These are phyloP conservation scores for Anthoscopus minutus DNA, from an alignment of 2,113 vertebrate genomes.

Conservation along the genomic window DNA sequence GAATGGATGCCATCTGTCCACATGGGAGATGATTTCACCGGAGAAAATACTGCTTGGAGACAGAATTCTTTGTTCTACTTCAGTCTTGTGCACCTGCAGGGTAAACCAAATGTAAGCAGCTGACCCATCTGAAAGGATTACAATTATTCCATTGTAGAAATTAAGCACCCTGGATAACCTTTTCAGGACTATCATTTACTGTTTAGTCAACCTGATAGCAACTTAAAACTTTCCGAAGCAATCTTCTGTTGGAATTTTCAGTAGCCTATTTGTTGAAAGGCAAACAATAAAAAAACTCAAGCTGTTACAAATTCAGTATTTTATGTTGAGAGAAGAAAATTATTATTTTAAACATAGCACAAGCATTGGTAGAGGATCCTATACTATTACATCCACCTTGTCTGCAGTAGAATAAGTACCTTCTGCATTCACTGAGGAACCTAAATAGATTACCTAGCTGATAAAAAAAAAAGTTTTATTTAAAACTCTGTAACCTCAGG, in stretches of 20 bases:
- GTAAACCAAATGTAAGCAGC: background rate
- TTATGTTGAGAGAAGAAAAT: background rate
- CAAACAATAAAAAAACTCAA: background rate
- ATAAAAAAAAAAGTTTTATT: background rate
- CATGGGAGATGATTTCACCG: background rate
- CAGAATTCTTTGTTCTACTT: background rate
- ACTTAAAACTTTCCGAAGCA: background rate
- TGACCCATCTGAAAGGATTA: background rate
- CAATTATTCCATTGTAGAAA: background rate
- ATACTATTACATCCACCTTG: background rate
- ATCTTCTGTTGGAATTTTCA: background rate
- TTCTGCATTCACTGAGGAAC: background rate
- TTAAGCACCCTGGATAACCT: background rate
- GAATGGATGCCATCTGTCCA: background rate
- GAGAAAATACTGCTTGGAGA: background rate
- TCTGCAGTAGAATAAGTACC: background rate
- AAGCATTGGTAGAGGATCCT: background rate
- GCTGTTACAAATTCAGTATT: background rate
- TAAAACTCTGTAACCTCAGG: background rate
- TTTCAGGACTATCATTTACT: background rate
- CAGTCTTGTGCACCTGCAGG: background rate
- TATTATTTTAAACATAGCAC: background rate
- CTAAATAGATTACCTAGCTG: background rate
- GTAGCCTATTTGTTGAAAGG: background rate
- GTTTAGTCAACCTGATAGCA: background rate